phyloP scores from a whole-genome alignment of 2,797 vertebrate genomes.

The Nasua narica region DNA sequence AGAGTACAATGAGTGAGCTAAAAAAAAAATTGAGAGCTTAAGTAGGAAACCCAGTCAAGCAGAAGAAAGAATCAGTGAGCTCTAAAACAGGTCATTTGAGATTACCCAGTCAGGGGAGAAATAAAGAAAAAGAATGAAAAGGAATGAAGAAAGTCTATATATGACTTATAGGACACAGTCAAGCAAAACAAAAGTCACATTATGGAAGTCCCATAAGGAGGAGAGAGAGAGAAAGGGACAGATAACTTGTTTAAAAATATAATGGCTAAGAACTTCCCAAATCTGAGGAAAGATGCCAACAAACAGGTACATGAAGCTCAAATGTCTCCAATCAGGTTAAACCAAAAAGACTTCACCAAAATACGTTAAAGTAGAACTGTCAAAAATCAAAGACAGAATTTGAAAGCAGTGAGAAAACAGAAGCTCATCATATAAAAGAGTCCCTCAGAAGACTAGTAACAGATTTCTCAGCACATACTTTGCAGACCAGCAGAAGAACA shows the following conservation, averaged over 20 bases:
- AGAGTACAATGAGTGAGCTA: neutral
- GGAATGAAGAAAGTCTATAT: neutral
- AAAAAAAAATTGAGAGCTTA: neutral
- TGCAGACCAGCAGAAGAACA: neutral
- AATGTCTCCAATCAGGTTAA: neutral
- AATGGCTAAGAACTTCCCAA: neutral
- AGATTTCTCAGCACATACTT: neutral
- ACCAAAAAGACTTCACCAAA: neutral
- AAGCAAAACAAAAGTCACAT: neutral
- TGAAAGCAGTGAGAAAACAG: neutral
- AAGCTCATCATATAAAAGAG: neutral
- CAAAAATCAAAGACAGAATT: neutral
- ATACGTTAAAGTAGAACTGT: neutral
- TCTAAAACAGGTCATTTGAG: neutral
- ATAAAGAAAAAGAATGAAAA: neutral
- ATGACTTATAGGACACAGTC: neutral
- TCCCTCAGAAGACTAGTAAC: neutral
- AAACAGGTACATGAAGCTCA: neutral
- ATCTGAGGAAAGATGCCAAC: neutral
- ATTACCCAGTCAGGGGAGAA: neutral
- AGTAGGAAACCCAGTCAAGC: neutral
- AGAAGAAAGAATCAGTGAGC: neutral
- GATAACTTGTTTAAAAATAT: neutral
- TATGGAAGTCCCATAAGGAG: neutral
- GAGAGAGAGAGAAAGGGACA: neutral